phyloP scores from a whole-genome alignment of 2,888 invertebrate species.

The Athetis lepigone region DNA sequence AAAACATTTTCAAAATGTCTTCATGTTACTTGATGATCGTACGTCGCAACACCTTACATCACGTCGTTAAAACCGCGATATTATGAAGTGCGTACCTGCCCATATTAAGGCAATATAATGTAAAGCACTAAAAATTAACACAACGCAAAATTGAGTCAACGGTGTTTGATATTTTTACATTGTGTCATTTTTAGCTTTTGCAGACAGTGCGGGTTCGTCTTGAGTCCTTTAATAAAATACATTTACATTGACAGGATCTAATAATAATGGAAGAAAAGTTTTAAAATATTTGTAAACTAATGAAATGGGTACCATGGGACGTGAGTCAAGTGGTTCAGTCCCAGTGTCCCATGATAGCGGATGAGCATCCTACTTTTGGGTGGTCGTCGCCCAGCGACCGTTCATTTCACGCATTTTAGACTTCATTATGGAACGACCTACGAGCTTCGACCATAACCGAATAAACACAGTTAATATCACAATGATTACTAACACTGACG shows the following conservation, averaged over 20 bases:
- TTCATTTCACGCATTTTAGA: conserved; percentile 86
- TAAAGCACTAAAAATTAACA: conserved; percentile 13
- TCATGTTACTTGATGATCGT: conserved; percentile 49
- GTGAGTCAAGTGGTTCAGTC: conserved; percentile 28
- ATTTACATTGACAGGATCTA: neutral
- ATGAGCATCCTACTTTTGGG: conserved; percentile 78
- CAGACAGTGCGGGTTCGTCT: too few species aligned
- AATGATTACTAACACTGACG: conserved; percentile 2
- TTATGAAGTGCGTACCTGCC: conserved; percentile 56
- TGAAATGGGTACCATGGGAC: neutral
- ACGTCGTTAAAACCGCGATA: conserved; percentile 63
- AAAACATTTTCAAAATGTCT: conserved; percentile 70
- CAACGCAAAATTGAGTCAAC: conserved; percentile 3
- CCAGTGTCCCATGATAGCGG: conserved; percentile 39
- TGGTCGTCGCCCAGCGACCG: conserved; percentile 81
- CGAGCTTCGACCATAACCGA: conserved; percentile 50
- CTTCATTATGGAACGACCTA: conserved; percentile 64
- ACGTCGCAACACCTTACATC: conserved; percentile 53
- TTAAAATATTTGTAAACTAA: neutral
- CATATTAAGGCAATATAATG: conserved; percentile 27
- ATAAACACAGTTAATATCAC: conserved; percentile 70
- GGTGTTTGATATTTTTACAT: neutral
- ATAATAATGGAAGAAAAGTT: neutral
- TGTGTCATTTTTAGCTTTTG: neutral
- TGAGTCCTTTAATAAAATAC: too few species aligned